Percentiles rank a stretch among this genome's conserved stretches.
Conservation (phyloP, 1,140 invertebrate genomes). For the Parasteatoda tepidariorum region DNA sequence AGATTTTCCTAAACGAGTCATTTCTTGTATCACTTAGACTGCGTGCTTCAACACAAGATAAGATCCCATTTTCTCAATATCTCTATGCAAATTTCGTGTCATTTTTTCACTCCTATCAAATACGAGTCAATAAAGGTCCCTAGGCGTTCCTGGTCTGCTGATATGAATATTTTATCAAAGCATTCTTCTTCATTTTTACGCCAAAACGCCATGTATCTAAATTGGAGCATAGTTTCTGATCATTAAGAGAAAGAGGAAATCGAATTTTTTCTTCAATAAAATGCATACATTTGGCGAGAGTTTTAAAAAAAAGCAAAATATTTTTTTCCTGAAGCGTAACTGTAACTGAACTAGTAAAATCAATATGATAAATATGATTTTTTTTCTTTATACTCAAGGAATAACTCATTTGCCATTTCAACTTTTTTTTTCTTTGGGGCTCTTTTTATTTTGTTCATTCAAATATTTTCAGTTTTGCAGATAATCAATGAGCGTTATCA, state of each 20-base stretch:
- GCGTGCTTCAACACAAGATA: neutral
- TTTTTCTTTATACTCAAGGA: neutral
- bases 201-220: constrained; percentile 17
- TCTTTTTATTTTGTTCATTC: constrained; percentile 24
- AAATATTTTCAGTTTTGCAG: constrained; percentile 49
- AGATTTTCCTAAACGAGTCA: too few species aligned
- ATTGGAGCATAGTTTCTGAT: constrained; percentile 23
- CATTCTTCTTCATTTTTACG: neutral
- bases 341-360: neutral
- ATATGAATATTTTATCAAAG: constrained; percentile 21
- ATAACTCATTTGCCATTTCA: constrained; percentile 32
- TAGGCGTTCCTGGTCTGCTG: neutral
- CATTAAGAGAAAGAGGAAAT: constrained; percentile 36
- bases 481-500: constrained; percentile 43
- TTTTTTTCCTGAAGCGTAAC: neutral
- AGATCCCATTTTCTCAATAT: neutral
- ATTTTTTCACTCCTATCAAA: neutral
- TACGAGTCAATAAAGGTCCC: neutral
- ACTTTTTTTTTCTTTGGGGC: constrained; percentile 12
- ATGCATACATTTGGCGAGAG: neutral
- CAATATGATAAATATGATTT: constrained; percentile 38
- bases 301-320: neutral
- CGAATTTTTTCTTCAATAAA: constrained; percentile 31
- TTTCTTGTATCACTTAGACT: too few species aligned
- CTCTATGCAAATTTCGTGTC: neutral